phyloP scores from a whole-genome alignment of 2,113 vertebrate genomes.

The Myxocyprinus asiaticus region DNA sequence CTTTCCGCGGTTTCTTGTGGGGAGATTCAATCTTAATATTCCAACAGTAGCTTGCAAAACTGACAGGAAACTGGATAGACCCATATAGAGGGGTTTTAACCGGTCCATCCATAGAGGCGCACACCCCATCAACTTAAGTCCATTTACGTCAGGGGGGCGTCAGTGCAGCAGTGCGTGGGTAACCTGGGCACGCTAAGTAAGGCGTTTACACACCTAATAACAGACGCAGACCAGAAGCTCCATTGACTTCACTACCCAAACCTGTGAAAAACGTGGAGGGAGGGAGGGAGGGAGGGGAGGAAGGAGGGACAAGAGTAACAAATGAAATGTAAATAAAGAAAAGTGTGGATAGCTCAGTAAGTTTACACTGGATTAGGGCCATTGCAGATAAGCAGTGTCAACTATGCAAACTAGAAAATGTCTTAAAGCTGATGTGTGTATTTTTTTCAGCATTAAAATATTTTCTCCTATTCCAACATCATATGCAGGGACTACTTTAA shows the following conservation, averaged over 20 bases:
- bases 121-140: conserved; percentile 17
- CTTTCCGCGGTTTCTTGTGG: background rate
- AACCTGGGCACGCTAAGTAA: conserved; percentile 71
- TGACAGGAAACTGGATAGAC: background rate
- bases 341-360: conserved; percentile 61
- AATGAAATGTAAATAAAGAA: conserved; percentile 70
- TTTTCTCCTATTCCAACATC: no score
- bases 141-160: background rate
- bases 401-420: conserved; percentile 5
- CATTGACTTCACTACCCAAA: conserved; percentile 96
- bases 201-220: conserved; percentile 99
- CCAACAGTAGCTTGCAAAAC: background rate
- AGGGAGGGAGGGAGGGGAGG: conserved; percentile 68
- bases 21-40: background rate
- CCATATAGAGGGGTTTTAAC: background rate
- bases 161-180: conserved; percentile 49
- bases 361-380: conserved; percentile 30
- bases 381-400: conserved; percentile 1
- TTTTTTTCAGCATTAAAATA: no score
- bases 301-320: conserved; percentile 62
- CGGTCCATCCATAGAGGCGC: conserved; percentile 3
- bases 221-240: conserved; percentile 97
- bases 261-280: conserved; percentile 95
- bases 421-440: conserved; percentile 7
- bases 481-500: no score